phyloP scores from a whole-genome alignment of 2,888 invertebrate genomes.

The Chymomyza fuscimana region DNA sequence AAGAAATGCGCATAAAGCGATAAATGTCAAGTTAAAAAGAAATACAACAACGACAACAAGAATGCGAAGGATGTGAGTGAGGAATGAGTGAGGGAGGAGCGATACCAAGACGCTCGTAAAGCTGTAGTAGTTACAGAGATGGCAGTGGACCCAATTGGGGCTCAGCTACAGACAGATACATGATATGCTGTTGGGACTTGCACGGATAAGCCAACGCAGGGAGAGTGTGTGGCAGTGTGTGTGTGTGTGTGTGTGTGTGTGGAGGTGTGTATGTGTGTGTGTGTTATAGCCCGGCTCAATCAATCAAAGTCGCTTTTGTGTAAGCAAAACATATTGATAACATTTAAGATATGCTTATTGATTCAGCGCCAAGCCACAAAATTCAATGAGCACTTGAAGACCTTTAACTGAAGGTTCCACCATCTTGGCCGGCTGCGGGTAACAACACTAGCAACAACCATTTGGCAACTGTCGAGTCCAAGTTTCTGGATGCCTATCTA shows the following conservation, averaged over 20 bases:
- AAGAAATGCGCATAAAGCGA: constrained; percentile 64
- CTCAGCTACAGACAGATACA: not conserved
- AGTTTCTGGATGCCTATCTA: not conserved
- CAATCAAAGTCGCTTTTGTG: constrained; percentile 60
- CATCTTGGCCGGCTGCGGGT: not conserved
- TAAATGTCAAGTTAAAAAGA: constrained; percentile 68
- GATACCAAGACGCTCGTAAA: not conserved
- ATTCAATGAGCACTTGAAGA: constrained; percentile 6
- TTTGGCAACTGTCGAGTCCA: not conserved
- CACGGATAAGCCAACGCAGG: not conserved
- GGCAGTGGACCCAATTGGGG: not conserved
- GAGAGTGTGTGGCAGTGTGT: not conserved
- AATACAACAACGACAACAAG: constrained; percentile 27
- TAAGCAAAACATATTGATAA: constrained; percentile 50
- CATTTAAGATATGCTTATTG: constrained; percentile 44
- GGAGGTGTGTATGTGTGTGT: constrained; percentile 9
- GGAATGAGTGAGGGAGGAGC: not conserved
- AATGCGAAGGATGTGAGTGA: constrained; percentile 8
- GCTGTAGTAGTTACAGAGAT: not conserved
- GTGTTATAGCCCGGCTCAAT: constrained; percentile 42
- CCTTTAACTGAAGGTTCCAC: not conserved
- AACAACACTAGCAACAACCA: not conserved
- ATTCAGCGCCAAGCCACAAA: constrained; percentile 16
- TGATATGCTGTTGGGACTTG: constrained; percentile 11
- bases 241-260: constrained; percentile 12